Base-by-base conservation (phyloP, 2,888 invertebrate species). In the Schizaphis graminum region DNA sequence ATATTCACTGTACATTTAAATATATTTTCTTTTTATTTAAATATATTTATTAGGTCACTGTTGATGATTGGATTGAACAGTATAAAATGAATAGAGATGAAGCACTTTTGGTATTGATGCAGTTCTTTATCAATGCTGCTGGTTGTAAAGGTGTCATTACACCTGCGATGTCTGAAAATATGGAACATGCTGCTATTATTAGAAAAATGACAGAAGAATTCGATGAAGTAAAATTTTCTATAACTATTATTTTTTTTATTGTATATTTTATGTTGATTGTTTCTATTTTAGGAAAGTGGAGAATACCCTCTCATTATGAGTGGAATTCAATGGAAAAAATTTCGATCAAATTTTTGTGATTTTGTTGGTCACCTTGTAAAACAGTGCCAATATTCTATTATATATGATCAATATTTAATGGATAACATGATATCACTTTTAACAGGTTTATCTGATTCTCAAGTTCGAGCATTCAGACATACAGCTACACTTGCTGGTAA, bases 201-300 rank as follows among this genome's bases (percentile, higher is more conserved):
- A 97, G 99, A 95, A 98, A 98, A 96, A 99, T 99, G 99, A 99
- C 99, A 0, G 99, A 99, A 96, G 99, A 99, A 96, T 99, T 99
- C 96, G 99, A 99, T 96, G 99, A 99, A 97, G 98, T 98, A 95
- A 95, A 94, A 95, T 93, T 53, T 53, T 47, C 21, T 21, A 35
- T 35, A 77, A 84, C 28, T 93, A 94, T 95, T 61, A 49, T 86
- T 56, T 89, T 95, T n/a, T 94, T 91, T 61, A 11, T 87, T 86
- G 56, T 7, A 77, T 77, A 35, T 47, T 61, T 1, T 61, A n/a
- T 88, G 24, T 11, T 53, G n/a, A 8, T 35, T 21, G 41, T 21
- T 84, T 94, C 94, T 95, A 94, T 95, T 95, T 21, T 95, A 98
- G 98, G 99, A 99, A 97, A 99, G 99, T 96, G 99, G 99, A 26